These are phyloP conservation scores for Poecilia velifera DNA, from an alignment of 2,797 vertebrate genomes.

Conservation along the genomic window DNA sequence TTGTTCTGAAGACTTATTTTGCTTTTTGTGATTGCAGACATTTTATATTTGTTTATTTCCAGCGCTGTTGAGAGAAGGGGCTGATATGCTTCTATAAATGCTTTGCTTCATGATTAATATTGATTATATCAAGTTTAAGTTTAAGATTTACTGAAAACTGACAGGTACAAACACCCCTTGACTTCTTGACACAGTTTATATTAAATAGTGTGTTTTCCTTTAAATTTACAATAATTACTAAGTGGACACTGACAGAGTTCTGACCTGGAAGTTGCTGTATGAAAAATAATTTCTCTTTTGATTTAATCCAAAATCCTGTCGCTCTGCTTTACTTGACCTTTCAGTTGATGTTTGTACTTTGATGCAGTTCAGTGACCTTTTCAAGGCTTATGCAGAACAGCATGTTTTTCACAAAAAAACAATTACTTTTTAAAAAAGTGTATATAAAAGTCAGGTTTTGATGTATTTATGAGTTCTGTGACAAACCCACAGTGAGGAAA, in stretches of 20 bases:
- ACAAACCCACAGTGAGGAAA: not conserved
- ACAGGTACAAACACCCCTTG: not conserved
- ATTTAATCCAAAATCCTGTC: not conserved
- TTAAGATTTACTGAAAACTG: not conserved
- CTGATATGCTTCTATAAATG: not conserved
- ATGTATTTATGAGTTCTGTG: not conserved
- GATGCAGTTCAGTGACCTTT: constrained; percentile 3
- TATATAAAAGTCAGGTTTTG: not conserved
- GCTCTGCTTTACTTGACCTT: not conserved
- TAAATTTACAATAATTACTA: not conserved
- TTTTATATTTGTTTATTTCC: not conserved
- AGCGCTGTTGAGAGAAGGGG: not conserved
- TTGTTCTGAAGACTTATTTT: not conserved
- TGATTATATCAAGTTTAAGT: not conserved
- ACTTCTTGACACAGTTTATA: not conserved
- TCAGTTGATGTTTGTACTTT: not conserved
- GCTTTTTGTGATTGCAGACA: not conserved
- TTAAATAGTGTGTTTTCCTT: not conserved
- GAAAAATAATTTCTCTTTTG: not conserved
- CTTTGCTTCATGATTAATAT: not conserved
- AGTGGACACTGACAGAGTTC: not conserved
- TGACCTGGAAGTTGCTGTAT: not conserved
- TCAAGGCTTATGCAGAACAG: not conserved
- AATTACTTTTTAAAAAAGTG: not conserved
- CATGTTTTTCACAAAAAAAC: not conserved